Evolutionary conservation across 53 echinoderm and acorn worm genomes (phyloP).

Genomic region (Glandiceps talaboti): DNA sequence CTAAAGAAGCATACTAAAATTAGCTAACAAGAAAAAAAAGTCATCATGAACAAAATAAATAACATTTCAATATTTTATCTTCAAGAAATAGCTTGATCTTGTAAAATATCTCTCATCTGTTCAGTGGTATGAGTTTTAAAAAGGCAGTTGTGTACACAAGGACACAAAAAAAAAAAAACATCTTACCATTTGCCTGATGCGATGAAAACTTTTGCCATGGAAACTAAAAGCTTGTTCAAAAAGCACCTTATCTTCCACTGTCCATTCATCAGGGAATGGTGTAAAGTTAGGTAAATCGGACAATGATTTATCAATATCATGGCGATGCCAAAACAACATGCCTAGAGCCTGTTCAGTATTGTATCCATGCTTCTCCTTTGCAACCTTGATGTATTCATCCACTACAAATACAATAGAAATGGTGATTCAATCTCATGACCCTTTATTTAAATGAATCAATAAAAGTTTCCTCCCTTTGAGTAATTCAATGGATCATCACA

Average conservation of each 20-base stretch:
- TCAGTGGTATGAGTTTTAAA: too few species aligned
- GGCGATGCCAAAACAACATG: constrained; percentile 97
- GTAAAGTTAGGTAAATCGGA: constrained; percentile 91
- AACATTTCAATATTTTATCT: too few species aligned
- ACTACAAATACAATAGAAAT: too few species aligned
- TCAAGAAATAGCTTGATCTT: neutral
- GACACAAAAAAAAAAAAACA: neutral
- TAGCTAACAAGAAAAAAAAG: neutral
- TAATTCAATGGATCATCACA: too few species aligned
- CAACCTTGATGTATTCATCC: constrained; percentile 92
- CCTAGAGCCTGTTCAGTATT: constrained; percentile 98
- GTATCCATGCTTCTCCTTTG: constrained; percentile 98
- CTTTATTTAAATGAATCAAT: too few species aligned
- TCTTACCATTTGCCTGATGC: constrained; percentile 95
- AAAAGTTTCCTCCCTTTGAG: too few species aligned
- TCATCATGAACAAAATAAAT: too few species aligned
- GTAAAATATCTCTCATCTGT: too few species aligned
- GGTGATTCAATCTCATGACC: too few species aligned
- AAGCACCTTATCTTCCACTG: constrained; percentile 90
- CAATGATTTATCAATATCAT: constrained; percentile 78
- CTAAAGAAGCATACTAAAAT: neutral
- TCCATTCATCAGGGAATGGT: constrained; percentile 98
- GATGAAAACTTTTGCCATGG: constrained; percentile 96
- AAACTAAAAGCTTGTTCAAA: constrained; percentile 99
- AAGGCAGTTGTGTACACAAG: too few species aligned